phyloP scores from a whole-genome alignment of 2,113 vertebrate species.

The Corynorhinus townsendii region DNA sequence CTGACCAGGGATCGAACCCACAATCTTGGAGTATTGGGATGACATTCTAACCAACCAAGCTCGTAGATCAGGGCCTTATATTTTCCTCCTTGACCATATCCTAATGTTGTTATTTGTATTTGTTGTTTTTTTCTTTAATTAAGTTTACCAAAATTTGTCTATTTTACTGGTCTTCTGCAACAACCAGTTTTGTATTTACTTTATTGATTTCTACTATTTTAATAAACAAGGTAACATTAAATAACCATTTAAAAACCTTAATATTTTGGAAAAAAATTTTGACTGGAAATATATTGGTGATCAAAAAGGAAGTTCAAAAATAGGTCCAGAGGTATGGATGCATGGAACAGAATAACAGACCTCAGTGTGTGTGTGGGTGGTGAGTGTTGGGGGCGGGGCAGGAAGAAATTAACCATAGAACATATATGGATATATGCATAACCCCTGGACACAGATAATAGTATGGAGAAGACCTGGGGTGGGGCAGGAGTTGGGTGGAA shows the following conservation, averaged over 20 bases:
- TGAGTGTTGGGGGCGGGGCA: too few species aligned
- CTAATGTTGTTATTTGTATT: neutral
- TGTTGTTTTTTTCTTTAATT: conserved; percentile 24
- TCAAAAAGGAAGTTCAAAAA: neutral
- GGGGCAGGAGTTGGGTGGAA: too few species aligned
- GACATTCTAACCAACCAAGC: neutral
- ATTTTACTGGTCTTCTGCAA: neutral
- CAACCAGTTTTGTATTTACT: neutral
- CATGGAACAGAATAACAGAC: too few species aligned
- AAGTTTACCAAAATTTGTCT: neutral
- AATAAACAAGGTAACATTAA: neutral
- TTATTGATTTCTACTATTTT: neutral
- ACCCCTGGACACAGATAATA: too few species aligned
- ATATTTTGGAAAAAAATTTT: neutral
- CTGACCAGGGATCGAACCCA: neutral
- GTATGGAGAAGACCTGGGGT: too few species aligned
- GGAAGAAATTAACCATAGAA: too few species aligned
- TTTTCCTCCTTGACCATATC: neutral
- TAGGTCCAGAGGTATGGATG: neutral
- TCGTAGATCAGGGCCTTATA: neutral
- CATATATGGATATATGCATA: too few species aligned
- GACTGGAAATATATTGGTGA: neutral
- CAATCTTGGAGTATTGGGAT: neutral
- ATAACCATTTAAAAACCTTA: neutral
- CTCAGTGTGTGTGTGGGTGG: too few species aligned